phyloP scores from a whole-genome alignment of 92 coral and sea anemone genomes.

The Umimayanthus chanpuru region DNA sequence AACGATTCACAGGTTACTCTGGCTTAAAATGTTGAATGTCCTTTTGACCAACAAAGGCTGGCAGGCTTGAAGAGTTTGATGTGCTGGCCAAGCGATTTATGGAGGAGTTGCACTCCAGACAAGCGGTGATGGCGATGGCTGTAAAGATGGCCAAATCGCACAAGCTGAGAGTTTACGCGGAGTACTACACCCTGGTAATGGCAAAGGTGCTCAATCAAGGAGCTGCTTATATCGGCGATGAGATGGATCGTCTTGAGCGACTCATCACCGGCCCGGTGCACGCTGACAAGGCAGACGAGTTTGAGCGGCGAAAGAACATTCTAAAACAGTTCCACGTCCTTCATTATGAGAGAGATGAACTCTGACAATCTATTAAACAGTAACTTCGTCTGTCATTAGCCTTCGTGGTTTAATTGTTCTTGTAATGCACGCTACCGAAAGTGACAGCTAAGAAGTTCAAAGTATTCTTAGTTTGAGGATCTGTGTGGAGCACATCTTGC shows the following conservation, averaged over 20 bases:
- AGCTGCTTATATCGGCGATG: slow-evolving; percentile 63
- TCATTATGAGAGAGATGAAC: slow-evolving; percentile 91
- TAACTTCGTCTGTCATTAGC: too few species aligned
- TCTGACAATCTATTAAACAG: slow-evolving; percentile 36
- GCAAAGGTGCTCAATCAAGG: slow-evolving; percentile 74
- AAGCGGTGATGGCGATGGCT: slow-evolving; percentile 70
- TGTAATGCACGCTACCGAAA: too few species aligned
- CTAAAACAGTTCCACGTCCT: slow-evolving; percentile 82
- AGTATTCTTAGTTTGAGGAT: too few species aligned
- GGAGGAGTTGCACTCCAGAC: slow-evolving; percentile 78
- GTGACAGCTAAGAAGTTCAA: too few species aligned
- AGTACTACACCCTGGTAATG: slow-evolving; percentile 83
- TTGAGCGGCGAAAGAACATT: slow-evolving; percentile 87
- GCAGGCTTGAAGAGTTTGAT: slow-evolving; percentile 87
- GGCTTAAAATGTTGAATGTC: background rate
- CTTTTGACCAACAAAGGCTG: slow-evolving; percentile 68
- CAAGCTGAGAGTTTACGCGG: slow-evolving; percentile 68
- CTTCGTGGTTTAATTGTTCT: too few species aligned
- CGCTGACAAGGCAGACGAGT: slow-evolving; percentile 90
- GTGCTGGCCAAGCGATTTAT: slow-evolving; percentile 76
- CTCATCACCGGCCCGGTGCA: slow-evolving; percentile 91
- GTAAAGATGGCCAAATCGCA: slow-evolving; percentile 50
- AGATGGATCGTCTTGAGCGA: slow-evolving; percentile 88
- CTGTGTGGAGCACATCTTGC: too few species aligned
- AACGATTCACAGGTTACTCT: too few species aligned